Evolutionary conservation across 1,140 invertebrate genomes (phyloP).

Genomic region (Eriosoma lanigerum): DNA sequence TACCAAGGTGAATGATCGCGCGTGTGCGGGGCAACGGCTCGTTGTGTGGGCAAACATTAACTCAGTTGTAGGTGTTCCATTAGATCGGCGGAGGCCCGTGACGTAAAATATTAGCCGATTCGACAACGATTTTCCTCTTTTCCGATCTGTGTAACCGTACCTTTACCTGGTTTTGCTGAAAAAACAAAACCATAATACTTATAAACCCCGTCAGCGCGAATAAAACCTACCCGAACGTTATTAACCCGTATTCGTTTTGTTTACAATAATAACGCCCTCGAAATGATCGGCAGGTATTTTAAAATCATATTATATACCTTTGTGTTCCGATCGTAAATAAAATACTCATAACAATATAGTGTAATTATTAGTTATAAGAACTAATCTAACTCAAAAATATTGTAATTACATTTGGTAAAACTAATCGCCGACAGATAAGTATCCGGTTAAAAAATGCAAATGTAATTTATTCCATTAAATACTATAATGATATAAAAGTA

Average conservation of each 20-base stretch:
- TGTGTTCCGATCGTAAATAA: no score
- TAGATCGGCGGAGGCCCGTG: not conserved
- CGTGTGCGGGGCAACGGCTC: slow-evolving; percentile 12
- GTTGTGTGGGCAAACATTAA: slow-evolving; percentile 25
- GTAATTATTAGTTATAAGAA: no score
- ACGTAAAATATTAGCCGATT: not conserved
- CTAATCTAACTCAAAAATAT: no score
- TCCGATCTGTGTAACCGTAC: not conserved
- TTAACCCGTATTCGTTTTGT: not conserved
- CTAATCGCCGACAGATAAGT: no score
- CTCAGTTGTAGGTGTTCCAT: slow-evolving; percentile 4
- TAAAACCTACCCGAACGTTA: no score
- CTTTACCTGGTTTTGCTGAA: not conserved
- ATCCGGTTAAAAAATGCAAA: no score
- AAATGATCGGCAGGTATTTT: no score
- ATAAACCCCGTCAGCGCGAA: not conserved
- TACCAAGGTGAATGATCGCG: slow-evolving; percentile 9
- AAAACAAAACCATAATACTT: not conserved
- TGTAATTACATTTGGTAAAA: no score
- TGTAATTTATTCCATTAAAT: no score
- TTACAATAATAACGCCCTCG: not conserved
- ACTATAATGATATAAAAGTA: no score
- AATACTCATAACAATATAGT: no score
- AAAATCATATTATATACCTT: no score
- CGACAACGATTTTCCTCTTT: not conserved